phyloP scores from a whole-genome alignment of 2,797 vertebrate genomes.

The Eleutherodactylus coqui region DNA sequence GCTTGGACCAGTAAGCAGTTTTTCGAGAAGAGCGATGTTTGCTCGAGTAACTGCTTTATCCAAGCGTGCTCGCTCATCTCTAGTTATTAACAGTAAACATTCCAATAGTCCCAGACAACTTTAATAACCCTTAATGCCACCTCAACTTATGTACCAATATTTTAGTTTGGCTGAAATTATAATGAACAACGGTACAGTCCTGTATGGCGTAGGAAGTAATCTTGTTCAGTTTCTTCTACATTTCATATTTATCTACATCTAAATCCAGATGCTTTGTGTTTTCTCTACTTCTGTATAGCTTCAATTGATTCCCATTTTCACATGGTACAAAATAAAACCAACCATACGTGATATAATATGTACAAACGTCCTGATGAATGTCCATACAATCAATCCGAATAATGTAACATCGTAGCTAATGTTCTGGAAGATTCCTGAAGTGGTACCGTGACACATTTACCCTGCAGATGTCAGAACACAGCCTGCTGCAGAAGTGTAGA shows the following conservation, averaged over 20 bases:
- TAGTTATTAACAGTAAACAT: no score
- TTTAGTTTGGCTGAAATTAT: no score
- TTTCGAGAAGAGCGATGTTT: no score
- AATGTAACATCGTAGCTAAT: slow-evolving; percentile 54
- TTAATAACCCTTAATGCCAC: no score
- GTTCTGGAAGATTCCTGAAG: slow-evolving; percentile 59
- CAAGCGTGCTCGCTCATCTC: no score
- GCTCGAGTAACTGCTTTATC: no score
- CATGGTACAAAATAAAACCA: neutral
- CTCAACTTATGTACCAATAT: no score
- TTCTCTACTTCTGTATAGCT: neutral
- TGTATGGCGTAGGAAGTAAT: no score
- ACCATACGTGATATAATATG: slow-evolving; percentile 13
- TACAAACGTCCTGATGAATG: slow-evolving; percentile 14
- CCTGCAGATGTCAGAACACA: slow-evolving; percentile 57
- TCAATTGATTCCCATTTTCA: neutral
- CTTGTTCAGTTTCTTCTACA: no score
- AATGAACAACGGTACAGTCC: no score
- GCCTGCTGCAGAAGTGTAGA: slow-evolving; percentile 30
- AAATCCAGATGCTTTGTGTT: neutral
- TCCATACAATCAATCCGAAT: slow-evolving; percentile 26
- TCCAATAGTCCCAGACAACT: no score
- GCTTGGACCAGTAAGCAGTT: no score
- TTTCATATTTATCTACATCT: neutral
- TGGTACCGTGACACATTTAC: slow-evolving; percentile 52